Evolutionary conservation across 2,888 invertebrate species (phyloP).

Genomic region (Drosophila gaucha): DNA sequence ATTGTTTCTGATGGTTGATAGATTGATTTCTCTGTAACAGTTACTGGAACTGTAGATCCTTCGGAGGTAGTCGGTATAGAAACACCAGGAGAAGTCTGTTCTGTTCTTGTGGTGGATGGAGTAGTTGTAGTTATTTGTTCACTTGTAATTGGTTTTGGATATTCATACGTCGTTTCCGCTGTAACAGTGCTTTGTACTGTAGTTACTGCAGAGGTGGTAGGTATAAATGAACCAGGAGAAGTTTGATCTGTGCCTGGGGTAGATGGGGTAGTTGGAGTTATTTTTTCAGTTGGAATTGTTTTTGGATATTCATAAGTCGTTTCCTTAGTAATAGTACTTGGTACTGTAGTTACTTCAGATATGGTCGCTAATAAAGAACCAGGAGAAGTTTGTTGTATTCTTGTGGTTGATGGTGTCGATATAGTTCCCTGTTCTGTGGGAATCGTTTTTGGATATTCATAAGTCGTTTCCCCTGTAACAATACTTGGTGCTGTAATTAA

Average conservation of each 20-base stretch:
- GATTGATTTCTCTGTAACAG: neutral
- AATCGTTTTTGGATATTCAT: no score
- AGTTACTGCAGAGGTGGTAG: neutral
- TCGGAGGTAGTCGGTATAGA: neutral
- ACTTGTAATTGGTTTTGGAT: neutral
- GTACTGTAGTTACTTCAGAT: no score
- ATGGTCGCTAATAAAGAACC: no score
- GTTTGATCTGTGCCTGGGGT: neutral
- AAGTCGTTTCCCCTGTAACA: no score
- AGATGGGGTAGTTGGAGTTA: neutral
- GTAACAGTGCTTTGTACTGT: no score
- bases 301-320: no score
- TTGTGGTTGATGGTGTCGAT: no score
- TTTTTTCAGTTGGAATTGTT: neutral
- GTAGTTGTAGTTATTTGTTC: neutral
- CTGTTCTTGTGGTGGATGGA: neutral
- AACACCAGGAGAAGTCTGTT: neutral
- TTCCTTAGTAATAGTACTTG: no score
- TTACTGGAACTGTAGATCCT: neutral
- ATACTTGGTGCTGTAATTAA: no score
- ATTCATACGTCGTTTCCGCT: neutral
- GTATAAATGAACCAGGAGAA: neutral
- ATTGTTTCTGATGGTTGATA: neutral
- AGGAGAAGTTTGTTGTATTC: no score
- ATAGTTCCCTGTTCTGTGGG: no score